Conservation (phyloP, 2,797 vertebrate genomes). For the Sciurus carolinensis region DNA sequence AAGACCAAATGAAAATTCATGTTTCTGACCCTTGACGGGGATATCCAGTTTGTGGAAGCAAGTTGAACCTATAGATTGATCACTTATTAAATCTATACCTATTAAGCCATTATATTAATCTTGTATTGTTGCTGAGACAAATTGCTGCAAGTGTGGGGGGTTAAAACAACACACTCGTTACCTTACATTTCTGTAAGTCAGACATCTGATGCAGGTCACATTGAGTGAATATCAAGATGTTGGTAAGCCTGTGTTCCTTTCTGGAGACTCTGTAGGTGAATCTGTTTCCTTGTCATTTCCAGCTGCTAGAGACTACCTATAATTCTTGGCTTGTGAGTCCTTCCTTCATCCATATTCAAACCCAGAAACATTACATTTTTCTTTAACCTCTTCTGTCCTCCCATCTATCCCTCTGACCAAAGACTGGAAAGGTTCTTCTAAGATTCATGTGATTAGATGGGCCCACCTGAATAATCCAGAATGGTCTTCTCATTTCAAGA, state of each 20-base stretch:
- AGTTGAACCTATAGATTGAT: background rate
- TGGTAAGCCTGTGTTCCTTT: background rate
- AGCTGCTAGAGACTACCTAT: background rate
- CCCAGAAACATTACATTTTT: background rate
- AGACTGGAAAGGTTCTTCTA: background rate
- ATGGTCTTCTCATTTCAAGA: background rate
- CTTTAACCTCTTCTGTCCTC: background rate
- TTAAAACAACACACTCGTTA: background rate
- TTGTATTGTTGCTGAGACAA: background rate
- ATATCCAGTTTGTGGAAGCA: background rate
- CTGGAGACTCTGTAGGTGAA: background rate
- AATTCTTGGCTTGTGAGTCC: background rate
- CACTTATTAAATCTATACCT: background rate
- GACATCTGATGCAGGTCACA: background rate
- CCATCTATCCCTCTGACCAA: background rate
- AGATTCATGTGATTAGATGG: background rate
- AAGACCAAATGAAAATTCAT: background rate
- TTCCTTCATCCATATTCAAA: background rate
- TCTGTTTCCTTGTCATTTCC: background rate
- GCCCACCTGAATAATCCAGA: background rate
- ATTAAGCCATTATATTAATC: constrained; percentile 24
- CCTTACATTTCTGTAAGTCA: background rate
- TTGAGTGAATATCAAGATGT: background rate
- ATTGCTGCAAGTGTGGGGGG: background rate
- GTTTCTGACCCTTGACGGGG: background rate